Evolutionary conservation across 2,113 vertebrate genomes (phyloP).

Genomic region (Tapirus terrestris): DNA sequence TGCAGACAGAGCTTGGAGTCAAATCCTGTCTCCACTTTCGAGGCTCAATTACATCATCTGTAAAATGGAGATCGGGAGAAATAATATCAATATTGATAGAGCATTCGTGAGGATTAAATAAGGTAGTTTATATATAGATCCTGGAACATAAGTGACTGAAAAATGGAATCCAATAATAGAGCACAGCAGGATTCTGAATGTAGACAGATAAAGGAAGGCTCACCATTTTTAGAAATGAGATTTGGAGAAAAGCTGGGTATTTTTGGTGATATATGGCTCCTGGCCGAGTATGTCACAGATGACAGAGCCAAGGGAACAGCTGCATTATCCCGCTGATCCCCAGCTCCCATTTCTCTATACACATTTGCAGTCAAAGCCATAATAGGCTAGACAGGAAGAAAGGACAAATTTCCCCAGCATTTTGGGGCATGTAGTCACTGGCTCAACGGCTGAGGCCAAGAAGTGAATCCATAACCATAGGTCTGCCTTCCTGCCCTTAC

Average conservation of each 20-base stretch:
- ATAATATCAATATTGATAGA: neutral
- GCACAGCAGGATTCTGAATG: neutral
- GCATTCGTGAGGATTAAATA: neutral
- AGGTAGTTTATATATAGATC: neutral
- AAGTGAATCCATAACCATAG: neutral
- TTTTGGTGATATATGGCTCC: neutral
- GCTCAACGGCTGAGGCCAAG: neutral
- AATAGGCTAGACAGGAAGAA: neutral
- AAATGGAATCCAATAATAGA: neutral
- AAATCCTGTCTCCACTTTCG: neutral
- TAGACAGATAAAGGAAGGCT: neutral
- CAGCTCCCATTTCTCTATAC: neutral
- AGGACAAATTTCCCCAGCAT: neutral
- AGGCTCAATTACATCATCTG: neutral
- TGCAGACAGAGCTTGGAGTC: neutral
- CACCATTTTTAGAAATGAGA: neutral
- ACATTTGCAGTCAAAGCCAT: neutral
- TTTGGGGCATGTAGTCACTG: neutral
- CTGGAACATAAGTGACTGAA: neutral
- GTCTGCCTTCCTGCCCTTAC: neutral
- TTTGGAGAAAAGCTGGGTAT: neutral
- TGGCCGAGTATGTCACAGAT: neutral
- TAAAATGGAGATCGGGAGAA: neutral
- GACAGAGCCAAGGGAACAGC: too few species aligned
- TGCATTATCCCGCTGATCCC: neutral